Base-by-base conservation (phyloP, 2,113 vertebrate species). In the Atherinomorus stipes region DNA sequence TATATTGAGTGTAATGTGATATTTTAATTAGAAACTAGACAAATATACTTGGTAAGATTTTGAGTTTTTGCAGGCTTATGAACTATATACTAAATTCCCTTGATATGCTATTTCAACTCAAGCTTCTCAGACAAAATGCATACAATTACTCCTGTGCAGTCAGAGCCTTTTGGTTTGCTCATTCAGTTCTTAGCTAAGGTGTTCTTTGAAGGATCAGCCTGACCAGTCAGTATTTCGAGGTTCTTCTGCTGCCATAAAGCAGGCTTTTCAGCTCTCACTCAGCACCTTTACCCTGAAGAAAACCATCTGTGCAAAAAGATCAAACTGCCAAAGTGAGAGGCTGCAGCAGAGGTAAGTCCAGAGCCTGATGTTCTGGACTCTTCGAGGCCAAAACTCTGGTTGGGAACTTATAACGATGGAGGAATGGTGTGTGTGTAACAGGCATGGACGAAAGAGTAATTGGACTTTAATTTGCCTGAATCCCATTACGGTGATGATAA, bases 301-400 rank as follows among this genome's bases (percentile, higher is more conserved):
- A 87, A 85, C 76, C 88, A 91, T 89, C 75, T 92, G 91, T 85
- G 69, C 50, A 49, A 80, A 47, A 47, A 63, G 78, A 89, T 90
- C 85, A 87, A 87, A 84, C 37, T 22, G 57, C 69, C 28, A 59
- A 50, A 74, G 74, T 66, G 76, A 74, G 71, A 57, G 70, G 42
- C 61, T 74, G 44, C 25, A 45, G 40, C 59, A n/a, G 60, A 63
- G 44, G 60, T 22, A 15, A 25, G 15, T 8, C 26, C 73, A 23
- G 50, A 44, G 74, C 38, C 69, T 12, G 47, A 80, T 34, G 58
- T 63, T 80, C 57, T 76, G 71, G 4, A 15, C 2, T 53, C 59
- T 71, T 70, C 53, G 60, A 64, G 78, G 71, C 77, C 85, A 77
- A 73, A 64, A 44, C 44, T 56, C 19, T 57, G 72, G 62, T 66